Base-by-base conservation (phyloP, 2,113 vertebrate genomes). In the Mirounga angustirostris region DNA sequence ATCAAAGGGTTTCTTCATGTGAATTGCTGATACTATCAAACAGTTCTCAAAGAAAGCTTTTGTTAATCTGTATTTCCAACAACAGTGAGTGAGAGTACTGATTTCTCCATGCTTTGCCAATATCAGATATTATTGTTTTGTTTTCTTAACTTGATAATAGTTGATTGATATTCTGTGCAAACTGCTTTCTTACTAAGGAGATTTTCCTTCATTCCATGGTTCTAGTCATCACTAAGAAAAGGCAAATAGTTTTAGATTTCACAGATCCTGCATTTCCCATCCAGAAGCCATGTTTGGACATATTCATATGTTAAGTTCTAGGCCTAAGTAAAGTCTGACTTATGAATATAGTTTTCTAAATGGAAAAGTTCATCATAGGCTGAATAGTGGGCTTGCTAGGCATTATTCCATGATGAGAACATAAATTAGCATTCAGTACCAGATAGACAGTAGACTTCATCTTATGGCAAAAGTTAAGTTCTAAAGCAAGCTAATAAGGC, bases 11-110 rank as follows among this genome's bases (percentile, higher is more conserved):
- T 79, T 93, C 43, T 36, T 71, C 9, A 22, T 54, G 33, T 33
- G 73, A 86, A 54, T 82, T 81, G 16, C 74, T 93, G 73, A 69
- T 78, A 78, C 46, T 87, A 71, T 81, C n/a, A 36, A 94, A 36
- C n/a, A 46, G 28, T 82, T 73, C 12, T 96, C 28, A 89, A 26
- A 78, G 80, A 74, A 74, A 21, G 16, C 3, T 46, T 81, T 7
- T 26, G 24, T 26, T 9, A 58, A 56, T 46, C 58, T 90, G 4
- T 89, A 65, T 80, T 78, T 80, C 71, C 43, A 85, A 36, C 19
- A 69, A 71, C 11, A 74, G 1, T 56, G 3, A 78, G 67, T 67
- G 18, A 56, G n/a, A 67, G 5, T 46, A 36, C n/a, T 69, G 28
- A 46, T 94, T 91, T 46, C 14, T 15, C 18, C 7, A 69, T 46